phyloP scores from a whole-genome alignment of 2,888 invertebrate genomes.

The Steromphala cineraria region DNA sequence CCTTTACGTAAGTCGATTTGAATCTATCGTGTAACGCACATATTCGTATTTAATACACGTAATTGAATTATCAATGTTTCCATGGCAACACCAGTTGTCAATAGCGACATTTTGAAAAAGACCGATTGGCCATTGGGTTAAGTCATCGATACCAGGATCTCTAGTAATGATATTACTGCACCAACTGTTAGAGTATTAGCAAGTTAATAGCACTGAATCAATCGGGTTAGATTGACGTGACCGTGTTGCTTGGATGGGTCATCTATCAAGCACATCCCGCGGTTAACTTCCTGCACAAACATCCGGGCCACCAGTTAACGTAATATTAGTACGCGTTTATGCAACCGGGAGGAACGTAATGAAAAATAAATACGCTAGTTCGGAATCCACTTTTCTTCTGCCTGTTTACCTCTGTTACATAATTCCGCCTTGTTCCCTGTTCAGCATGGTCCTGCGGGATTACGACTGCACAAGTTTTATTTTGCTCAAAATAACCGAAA shows the following conservation, averaged over 20 bases:
- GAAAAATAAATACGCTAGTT: too few species aligned
- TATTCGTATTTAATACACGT: neutral
- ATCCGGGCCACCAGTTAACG: too few species aligned
- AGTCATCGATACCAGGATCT: slow-evolving; percentile 7
- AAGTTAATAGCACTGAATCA: slow-evolving; percentile 8
- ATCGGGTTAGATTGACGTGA: neutral
- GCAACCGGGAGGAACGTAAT: too few species aligned
- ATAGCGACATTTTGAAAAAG: slow-evolving; percentile 12
- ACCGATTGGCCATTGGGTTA: neutral
- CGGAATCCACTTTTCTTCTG: too few species aligned
- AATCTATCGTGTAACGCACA: neutral
- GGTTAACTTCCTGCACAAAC: too few species aligned
- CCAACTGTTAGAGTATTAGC: slow-evolving; percentile 6
- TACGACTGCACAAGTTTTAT: too few species aligned
- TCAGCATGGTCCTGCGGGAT: too few species aligned
- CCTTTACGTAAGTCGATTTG: neutral
- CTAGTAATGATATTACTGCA: slow-evolving; percentile 14
- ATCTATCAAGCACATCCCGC: too few species aligned
- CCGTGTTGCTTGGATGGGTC: neutral
- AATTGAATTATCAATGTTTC: slow-evolving; percentile 14
- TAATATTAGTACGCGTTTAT: too few species aligned
- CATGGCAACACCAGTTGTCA: slow-evolving; percentile 1
- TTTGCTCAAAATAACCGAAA: too few species aligned
- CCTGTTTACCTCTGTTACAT: too few species aligned
- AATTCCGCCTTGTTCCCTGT: too few species aligned